Percentiles rank a stretch among this genome's conserved stretches.
These are phyloP conservation scores for Cybosia mesomella DNA, from an alignment of 2,888 invertebrate species.

Conservation along the genomic window DNA sequence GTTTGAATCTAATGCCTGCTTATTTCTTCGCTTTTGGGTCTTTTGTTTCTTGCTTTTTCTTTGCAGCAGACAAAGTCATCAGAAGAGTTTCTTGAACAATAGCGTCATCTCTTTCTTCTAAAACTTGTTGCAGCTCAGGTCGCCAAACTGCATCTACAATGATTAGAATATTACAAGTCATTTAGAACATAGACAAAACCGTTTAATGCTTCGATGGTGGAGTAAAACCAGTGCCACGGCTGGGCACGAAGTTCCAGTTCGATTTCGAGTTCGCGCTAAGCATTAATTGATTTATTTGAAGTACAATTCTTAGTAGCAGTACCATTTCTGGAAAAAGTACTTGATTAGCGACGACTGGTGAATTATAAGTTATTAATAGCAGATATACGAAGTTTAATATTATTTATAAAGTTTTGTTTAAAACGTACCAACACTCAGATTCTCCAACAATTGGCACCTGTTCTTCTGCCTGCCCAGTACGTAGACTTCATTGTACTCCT, in stretches of 20 bases:
- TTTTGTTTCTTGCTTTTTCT: constrained; percentile 70
- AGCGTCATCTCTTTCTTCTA: constrained; percentile 71
- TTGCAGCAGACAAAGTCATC: constrained; percentile 62
- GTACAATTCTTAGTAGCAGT: too few relatives aligned
- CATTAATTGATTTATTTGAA: too few relatives aligned
- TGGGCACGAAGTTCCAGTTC: too few relatives aligned
- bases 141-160: constrained; percentile 66
- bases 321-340: too few relatives aligned
- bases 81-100: constrained; percentile 62
- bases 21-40: constrained; percentile 27
- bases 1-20: neutral
- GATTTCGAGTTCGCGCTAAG: too few relatives aligned
- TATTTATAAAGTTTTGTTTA: neutral
- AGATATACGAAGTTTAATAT: too few relatives aligned
- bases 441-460: constrained; percentile 66
- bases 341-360: too few relatives aligned
- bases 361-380: too few relatives aligned
- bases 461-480: constrained; percentile 67
- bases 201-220: neutral
- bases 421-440: constrained; percentile 68
- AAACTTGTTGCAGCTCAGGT: constrained; percentile 59
- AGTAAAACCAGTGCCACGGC: neutral
- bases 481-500: constrained; percentile 63
- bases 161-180: neutral
- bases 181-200: neutral